Conservation (phyloP, 2,113 vertebrate species). For the Ahaetulla prasina region DNA sequence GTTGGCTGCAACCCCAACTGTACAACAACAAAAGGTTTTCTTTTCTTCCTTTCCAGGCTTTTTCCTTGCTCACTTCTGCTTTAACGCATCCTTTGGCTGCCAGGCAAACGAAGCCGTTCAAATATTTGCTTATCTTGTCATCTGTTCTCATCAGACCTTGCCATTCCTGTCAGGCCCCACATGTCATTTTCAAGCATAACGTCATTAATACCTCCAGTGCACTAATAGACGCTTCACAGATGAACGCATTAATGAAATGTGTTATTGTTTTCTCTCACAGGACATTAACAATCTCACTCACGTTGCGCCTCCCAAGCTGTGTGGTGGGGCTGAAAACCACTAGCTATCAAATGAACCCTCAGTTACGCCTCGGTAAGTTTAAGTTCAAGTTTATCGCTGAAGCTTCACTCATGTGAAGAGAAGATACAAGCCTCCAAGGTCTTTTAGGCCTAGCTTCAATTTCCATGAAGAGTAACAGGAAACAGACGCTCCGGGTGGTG, state of each 20-base stretch:
- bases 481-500: slow-evolving; percentile 37
- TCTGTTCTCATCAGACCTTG: slow-evolving; percentile 77
- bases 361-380: slow-evolving; percentile 76
- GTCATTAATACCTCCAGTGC: slow-evolving; percentile 77
- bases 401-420: slow-evolving; percentile 74
- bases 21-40: slow-evolving; percentile 36
- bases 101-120: slow-evolving; percentile 78
- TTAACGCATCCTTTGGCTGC: slow-evolving; percentile 63
- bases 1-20: slow-evolving; percentile 29
- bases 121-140: slow-evolving; percentile 80
- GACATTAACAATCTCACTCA: slow-evolving; percentile 78
- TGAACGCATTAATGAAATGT: slow-evolving; percentile 80
- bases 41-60: slow-evolving; percentile 54
- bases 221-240: slow-evolving; percentile 81
- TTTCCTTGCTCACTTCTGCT: slow-evolving; percentile 55
- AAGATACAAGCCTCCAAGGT: slow-evolving; percentile 73
- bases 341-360: slow-evolving; percentile 81
- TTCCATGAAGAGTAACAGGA: slow-evolving; percentile 74
- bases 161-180: slow-evolving; percentile 78
- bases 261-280: slow-evolving; percentile 80
- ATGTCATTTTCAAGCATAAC: slow-evolving; percentile 79
- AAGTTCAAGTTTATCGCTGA: slow-evolving; percentile 82
- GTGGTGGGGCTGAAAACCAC: slow-evolving; percentile 72
- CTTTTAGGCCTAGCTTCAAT: slow-evolving; percentile 70
- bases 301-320: slow-evolving; percentile 64